phyloP scores from a whole-genome alignment of 2,888 invertebrate genomes.

The Lithophane leautieri region DNA sequence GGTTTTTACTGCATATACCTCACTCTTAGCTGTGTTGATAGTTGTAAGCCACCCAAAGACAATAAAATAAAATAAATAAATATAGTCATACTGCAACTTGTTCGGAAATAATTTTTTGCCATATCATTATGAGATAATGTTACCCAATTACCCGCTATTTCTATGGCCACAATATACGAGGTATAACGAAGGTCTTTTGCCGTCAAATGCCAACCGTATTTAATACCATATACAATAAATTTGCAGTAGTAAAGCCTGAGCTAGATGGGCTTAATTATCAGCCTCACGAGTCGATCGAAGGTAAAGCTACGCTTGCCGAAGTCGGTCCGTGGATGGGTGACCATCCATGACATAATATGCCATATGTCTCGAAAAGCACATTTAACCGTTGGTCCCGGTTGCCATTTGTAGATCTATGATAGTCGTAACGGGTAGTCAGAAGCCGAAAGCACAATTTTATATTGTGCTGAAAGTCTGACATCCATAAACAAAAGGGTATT shows the following conservation, averaged over 20 bases:
- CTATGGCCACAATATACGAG: slow-evolving; percentile 1
- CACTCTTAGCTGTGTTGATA: no score
- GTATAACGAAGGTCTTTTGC: slow-evolving; percentile 8
- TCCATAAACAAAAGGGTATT: neutral
- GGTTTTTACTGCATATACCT: neutral
- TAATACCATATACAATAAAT: no score
- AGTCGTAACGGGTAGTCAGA: neutral
- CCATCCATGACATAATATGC: neutral
- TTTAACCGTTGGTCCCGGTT: neutral
- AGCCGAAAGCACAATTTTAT: no score
- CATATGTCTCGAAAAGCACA: no score
- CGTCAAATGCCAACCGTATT: no score
- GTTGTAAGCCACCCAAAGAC: no score
- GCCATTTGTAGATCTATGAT: neutral
- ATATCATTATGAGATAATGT: neutral
- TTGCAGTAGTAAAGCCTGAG: no score
- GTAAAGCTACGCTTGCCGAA: neutral
- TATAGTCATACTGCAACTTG: no score
- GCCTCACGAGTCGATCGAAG: no score
- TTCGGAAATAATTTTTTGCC: neutral
- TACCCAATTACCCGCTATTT: neutral
- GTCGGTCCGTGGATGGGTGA: neutral
- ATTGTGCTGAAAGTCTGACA: neutral
- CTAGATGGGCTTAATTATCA: no score
- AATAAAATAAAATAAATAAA: no score